A percentile compares a stretch with the other conserved stretches of the same genome.
These are phyloP conservation scores for Poecilia wingei DNA, from an alignment of 2,797 vertebrate genomes.

Conservation along the genomic window DNA sequence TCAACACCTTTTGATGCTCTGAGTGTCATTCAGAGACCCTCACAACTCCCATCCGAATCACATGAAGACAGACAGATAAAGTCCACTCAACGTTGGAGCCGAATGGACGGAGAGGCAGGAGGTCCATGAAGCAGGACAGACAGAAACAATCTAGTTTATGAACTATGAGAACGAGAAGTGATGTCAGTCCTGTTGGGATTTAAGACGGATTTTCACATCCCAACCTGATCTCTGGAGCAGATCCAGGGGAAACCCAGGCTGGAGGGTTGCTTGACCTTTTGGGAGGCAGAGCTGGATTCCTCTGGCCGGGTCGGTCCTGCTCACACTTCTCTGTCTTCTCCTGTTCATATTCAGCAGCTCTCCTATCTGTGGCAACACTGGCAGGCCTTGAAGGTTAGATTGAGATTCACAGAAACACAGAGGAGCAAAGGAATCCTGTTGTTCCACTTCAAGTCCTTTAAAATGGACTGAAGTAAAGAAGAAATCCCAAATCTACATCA, in stretches of 20 bases:
- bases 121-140: neutral
- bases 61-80: neutral
- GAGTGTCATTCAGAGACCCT: slow-evolving; percentile 9
- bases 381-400: neutral
- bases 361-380: neutral
- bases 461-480: neutral
- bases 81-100: neutral
- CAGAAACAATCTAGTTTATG: neutral
- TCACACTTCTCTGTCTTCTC: neutral
- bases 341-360: neutral
- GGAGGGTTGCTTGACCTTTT: neutral
- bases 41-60: neutral
- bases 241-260: neutral
- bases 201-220: neutral
- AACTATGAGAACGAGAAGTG: neutral
- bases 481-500: neutral
- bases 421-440: neutral
- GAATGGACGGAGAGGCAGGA: neutral
- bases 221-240: neutral
- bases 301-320: neutral
- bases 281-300: neutral
- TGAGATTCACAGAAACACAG: neutral
- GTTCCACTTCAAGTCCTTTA: neutral
- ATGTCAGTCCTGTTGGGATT: neutral
- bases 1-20: slow-evolving; percentile 37